Percentiles rank a stretch among this genome's conserved stretches.
These are phyloP conservation scores for Agonopterix arenella DNA, from an alignment of 2,888 invertebrate genomes.

Conservation along the genomic window DNA sequence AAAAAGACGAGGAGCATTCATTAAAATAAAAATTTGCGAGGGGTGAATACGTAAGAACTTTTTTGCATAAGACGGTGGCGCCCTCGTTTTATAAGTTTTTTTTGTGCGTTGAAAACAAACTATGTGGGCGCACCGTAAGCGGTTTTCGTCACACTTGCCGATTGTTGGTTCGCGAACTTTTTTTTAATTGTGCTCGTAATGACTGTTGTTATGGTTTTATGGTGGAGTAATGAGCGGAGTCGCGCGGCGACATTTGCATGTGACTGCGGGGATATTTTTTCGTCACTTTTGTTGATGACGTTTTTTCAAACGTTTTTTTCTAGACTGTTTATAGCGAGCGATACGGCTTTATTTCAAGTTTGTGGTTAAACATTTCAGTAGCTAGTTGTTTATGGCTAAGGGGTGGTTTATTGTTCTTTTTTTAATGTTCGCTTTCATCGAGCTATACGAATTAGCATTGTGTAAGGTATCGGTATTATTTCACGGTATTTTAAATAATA, in stretches of 20 bases:
- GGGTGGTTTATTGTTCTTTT: slow-evolving; percentile 56
- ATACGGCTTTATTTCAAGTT: slow-evolving; percentile 64
- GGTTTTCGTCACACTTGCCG: slow-evolving; percentile 72
- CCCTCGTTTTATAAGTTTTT: slow-evolving; percentile 59
- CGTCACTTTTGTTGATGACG: slow-evolving; percentile 59
- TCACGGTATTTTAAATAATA: too few relatives aligned
- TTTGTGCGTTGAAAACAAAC: slow-evolving; percentile 63
- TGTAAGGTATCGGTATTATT: too few relatives aligned
- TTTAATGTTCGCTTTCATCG: slow-evolving; percentile 44
- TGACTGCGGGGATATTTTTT: slow-evolving; percentile 61
- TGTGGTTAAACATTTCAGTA: slow-evolving; percentile 71
- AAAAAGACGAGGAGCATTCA: slow-evolving; percentile 69
- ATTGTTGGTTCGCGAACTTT: slow-evolving; percentile 58
- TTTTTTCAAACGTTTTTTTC: slow-evolving; percentile 61
- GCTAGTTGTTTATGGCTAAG: slow-evolving; percentile 59
- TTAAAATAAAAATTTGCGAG: slow-evolving; percentile 69
- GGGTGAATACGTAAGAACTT: slow-evolving; percentile 75
- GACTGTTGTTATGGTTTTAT: slow-evolving; percentile 73
- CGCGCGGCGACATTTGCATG: slow-evolving; percentile 69
- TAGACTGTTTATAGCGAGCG: slow-evolving; percentile 53
- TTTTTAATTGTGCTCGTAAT: slow-evolving; percentile 72
- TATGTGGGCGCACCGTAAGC: slow-evolving; percentile 72
- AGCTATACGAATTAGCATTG: neutral
- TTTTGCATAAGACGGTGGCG: slow-evolving; percentile 75
- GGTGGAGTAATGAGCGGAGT: slow-evolving; percentile 64